phyloP scores from a whole-genome alignment of 2,888 invertebrate species.

The Cerastis rubricosa region DNA sequence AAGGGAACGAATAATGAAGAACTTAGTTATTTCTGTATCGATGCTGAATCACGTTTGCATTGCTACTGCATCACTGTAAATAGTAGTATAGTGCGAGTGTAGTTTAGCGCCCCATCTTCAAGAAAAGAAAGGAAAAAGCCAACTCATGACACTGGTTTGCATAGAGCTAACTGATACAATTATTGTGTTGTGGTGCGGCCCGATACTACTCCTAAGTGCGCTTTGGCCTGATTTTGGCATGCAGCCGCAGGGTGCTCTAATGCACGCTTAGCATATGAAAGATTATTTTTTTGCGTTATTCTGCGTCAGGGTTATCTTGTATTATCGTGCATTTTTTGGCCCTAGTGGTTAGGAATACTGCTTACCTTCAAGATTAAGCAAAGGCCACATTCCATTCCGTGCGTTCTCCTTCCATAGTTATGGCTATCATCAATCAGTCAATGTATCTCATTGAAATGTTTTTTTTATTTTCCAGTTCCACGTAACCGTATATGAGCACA shows the following conservation, averaged over 20 bases:
- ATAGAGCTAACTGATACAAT: not conserved
- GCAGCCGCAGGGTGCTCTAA: not conserved
- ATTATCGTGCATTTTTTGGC: not conserved
- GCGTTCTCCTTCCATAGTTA: not conserved
- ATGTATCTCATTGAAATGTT: not conserved
- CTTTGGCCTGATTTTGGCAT: not conserved
- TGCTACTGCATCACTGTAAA: not conserved
- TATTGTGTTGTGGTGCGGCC: not conserved
- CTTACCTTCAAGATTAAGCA: not conserved
- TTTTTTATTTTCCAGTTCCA: constrained; percentile 21
- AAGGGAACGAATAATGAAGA: not conserved
- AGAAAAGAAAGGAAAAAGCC: not conserved
- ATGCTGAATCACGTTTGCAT: not conserved
- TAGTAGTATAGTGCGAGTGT: not conserved
- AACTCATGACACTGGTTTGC: not conserved
- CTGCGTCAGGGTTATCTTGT: not conserved
- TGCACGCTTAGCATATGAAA: no score
- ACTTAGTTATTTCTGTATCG: not conserved
- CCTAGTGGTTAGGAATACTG: not conserved
- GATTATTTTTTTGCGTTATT: no score
- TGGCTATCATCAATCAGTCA: not conserved
- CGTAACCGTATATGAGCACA: constrained; percentile 25
- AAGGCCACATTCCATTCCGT: not conserved
- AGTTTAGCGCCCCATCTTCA: no score
- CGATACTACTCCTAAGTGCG: not conserved